Percentiles rank a stretch among this genome's conserved stretches.
Conservation (phyloP, 2,797 vertebrate genomes). For the Cuniculus paca region DNA sequence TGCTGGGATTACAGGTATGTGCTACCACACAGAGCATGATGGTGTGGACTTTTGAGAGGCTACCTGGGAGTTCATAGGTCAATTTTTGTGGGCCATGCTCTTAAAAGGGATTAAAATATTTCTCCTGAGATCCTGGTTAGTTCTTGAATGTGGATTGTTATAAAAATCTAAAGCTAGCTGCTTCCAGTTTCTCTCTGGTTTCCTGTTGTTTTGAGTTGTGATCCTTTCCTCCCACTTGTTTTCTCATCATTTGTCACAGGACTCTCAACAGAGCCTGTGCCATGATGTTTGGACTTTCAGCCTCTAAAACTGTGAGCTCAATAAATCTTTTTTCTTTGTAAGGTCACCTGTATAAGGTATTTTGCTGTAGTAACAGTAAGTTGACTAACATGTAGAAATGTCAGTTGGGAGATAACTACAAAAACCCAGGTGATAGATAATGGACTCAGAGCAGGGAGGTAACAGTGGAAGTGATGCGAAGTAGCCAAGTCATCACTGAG, state of each 20-base stretch:
- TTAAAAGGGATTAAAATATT: background rate
- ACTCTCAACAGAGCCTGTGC: background rate
- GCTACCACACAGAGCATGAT: too few species aligned
- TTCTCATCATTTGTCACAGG: background rate
- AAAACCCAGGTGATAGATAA: background rate
- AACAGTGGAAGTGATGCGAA: background rate
- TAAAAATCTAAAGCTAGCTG: background rate
- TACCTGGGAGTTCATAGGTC: background rate
- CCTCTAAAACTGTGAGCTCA: background rate
- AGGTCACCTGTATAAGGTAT: background rate
- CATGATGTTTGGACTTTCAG: background rate
- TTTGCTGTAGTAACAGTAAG: background rate
- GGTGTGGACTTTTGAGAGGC: background rate
- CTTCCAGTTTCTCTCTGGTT: background rate
- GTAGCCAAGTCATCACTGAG: background rate
- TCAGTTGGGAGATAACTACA: background rate
- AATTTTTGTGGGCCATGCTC: background rate
- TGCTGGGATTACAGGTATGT: too few species aligned
- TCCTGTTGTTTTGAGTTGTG: background rate
- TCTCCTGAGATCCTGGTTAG: background rate
- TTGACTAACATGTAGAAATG: background rate
- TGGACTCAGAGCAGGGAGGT: background rate
- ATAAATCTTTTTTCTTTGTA: background rate
- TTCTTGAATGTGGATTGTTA: background rate
- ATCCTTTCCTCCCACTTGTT: background rate